Conservation (phyloP, 1,140 invertebrate species). For the Nomia melanderi region DNA sequence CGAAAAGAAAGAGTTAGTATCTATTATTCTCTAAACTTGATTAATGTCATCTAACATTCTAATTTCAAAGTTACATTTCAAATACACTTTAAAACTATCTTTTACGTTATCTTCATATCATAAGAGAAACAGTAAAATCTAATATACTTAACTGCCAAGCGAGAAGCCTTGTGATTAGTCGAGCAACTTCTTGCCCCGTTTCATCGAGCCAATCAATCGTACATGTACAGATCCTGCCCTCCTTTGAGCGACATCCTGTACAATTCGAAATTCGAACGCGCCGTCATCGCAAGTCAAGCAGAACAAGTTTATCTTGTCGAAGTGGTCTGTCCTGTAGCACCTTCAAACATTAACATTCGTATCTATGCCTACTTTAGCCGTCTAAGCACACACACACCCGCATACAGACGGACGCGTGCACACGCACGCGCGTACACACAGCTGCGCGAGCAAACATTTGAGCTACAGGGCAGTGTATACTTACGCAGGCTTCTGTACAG, state of each 20-base stretch:
- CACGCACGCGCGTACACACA: background rate
- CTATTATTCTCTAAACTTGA: too few relatives aligned
- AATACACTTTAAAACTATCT: too few relatives aligned
- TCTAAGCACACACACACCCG: slow-evolving; percentile 5
- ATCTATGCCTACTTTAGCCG: slow-evolving; percentile 17
- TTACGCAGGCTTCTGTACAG: slow-evolving; percentile 23
- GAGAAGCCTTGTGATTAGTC: background rate
- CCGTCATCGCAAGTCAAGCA: background rate
- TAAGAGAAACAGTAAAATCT: too few relatives aligned
- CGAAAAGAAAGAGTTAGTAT: too few relatives aligned
- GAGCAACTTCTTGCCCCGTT: too few relatives aligned
- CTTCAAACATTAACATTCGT: slow-evolving; percentile 26
- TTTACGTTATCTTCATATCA: too few relatives aligned
- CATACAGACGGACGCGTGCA: background rate
- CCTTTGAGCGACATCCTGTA: background rate
- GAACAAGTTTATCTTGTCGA: slow-evolving; percentile 7
- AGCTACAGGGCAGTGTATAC: slow-evolving; percentile 7
- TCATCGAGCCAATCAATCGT: background rate
- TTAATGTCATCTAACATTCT: too few relatives aligned
- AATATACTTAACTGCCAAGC: too few relatives aligned
- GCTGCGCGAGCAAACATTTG: slow-evolving; percentile 12
- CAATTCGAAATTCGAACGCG: background rate
- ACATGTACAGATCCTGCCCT: background rate
- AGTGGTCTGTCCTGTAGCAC: slow-evolving; percentile 12
- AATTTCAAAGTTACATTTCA: too few relatives aligned